Base-by-base conservation (phyloP, 2,113 vertebrate species). In the Oostethus manadensis region DNA sequence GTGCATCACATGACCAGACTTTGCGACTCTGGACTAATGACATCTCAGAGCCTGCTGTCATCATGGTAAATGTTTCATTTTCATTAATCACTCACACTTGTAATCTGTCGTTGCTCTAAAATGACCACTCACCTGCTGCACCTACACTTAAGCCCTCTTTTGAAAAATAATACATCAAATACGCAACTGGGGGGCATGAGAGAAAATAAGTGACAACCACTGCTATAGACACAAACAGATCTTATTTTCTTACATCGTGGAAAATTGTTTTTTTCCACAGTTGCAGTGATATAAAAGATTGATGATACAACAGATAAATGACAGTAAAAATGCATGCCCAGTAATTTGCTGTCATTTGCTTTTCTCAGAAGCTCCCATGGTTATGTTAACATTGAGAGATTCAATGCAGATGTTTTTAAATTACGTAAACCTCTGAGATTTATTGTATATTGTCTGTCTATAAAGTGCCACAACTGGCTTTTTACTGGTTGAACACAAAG, bases 1-100 rank as follows among this genome's bases (percentile, higher is more conserved):
- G 94, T 48, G 65, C 87, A 0, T 90, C 93, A 70, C 89, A 89
- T 66, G 94, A 97, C 70, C 79, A 70, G 77, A 92, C 88, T 3
- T 44, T 94, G 44, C 75, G 86, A 63, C 61, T 94, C 65, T 95
- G 94, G 94, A 89, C 91, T 47, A 64, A 67, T 10, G 74, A 62
- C 56, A 80, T 49, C 49, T 58, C 80, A 21, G 85, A 91, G 29
- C 79, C 82, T 53, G 74, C 66, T 15, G 60, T 93, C 62, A 74
- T 88, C 64, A 75, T 94, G 93, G 95, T 94, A 90, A 90, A 77
- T 60, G 10, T 49, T 13, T 45, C 4, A 10, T 42, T 57, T 47
- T 45, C 10, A 44, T 18, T 10, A 5, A 26, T 29, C 18, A 35
- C 29, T 57, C 23, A 61, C n/a, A 43, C 13, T 45, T 60, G 10